Evolutionary conservation across 1,140 invertebrate species (phyloP), one percentile per base, ranked within the genome.

Genomic region (Proctacanthus coquilletti): DNA sequence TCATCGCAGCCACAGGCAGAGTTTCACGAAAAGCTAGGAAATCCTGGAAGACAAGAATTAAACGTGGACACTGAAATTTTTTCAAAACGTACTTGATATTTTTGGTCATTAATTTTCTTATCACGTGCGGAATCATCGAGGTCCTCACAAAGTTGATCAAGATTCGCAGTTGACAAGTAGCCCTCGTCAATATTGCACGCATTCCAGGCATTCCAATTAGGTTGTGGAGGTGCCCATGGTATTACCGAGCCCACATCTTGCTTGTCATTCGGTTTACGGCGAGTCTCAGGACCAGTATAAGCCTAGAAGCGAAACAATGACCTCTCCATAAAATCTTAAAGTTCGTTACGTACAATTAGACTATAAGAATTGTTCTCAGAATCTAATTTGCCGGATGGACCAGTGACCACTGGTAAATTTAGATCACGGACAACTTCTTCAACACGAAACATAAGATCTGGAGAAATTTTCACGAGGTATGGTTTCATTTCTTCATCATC

Each of bases 191-290:
- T 94, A 55, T 96, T 96, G 50, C 84, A 89, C 0, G 75, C 78
- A 18, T 75, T 80, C 92, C 92, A 97, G 6, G 92, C 79, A 64
- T 98, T 94, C 92, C 93, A 98, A 61, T 98, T 98, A 9, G 72
- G 72, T 44, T 82, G 74, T 0, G 93, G 92, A 1, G 95, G 94
- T 2, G 87, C 86, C 93, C 93, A 98, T 3, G 87, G 76, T 11
- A 98, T 86, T 0, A 93, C 82, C 10, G 40, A 29, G 10, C 43
- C 39, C 25, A 18, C 13, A 9, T 27, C 8, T 27, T 27, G 23
- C n/a, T n/a, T n/a, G n/a, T n/a, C n/a, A 25, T 38, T 29, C 3
- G 18, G n/a, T 18, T 34, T 20, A 43, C 44, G 18, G 42, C 43
- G 1, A 43, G n/a, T n/a, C n/a, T n/a, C n/a, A n/a, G n/a, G n/a